These are phyloP conservation scores for Bradypodion ventrale DNA, from an alignment of 2,797 vertebrate species.

Conservation along the genomic window DNA sequence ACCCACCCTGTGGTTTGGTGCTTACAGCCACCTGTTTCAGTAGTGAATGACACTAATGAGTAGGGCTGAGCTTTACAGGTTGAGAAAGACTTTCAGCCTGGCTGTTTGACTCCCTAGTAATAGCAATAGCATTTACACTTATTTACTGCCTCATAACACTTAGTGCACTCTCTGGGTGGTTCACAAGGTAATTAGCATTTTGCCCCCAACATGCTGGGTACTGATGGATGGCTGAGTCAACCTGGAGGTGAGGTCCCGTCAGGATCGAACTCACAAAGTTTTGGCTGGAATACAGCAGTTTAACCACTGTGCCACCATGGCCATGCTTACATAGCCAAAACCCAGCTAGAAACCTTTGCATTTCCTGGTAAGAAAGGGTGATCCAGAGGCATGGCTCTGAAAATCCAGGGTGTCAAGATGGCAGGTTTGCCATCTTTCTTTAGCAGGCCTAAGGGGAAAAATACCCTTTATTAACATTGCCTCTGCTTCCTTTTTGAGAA, in stretches of 20 bases:
- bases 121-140: too few relatives aligned
- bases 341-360: too few relatives aligned
- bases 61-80: background rate
- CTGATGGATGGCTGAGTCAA: too few relatives aligned
- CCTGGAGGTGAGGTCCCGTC: too few relatives aligned
- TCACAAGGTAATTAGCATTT: too few relatives aligned
- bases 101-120: background rate
- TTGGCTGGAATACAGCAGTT: too few relatives aligned
- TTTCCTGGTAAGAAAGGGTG: background rate
- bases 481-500: background rate
- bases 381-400: background rate
- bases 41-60: background rate
- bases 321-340: background rate
- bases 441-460: background rate
- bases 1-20: background rate
- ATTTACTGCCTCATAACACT: too few relatives aligned
- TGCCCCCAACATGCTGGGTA: too few relatives aligned
- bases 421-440: too few relatives aligned
- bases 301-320: too few relatives aligned
- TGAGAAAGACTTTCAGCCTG: background rate
- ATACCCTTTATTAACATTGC: background rate
- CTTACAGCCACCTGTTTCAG: background rate
- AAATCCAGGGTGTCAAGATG: background rate
- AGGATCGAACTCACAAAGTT: too few relatives aligned
- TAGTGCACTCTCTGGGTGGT: too few relatives aligned